Base-by-base conservation (phyloP, 2,888 invertebrate species). In the Drosophila kanekoi region DNA sequence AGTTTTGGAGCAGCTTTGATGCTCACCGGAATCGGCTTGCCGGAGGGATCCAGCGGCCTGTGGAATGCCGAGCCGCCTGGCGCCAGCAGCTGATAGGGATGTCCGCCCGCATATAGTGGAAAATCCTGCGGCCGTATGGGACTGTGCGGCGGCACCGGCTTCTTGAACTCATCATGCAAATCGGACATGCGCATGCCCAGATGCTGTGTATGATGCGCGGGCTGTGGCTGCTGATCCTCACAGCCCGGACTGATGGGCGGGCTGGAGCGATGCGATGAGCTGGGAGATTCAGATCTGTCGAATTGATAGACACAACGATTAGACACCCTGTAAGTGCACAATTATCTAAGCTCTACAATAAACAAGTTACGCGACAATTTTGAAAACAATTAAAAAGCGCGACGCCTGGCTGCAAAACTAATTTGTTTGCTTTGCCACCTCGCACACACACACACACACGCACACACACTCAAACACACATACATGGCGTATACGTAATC, bases 231-330 rank as follows among this genome's bases (percentile, higher is more conserved):
- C 72, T 94, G 95, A 53, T 96, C 96, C 89, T 97, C 97, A 35
- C 96, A 96, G 2, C 97, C 97, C 0, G 97, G 97, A 10, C 97
- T 97, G 47, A 97, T 97, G 0, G 97, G 96, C 0, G 97, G 97
- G 91, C 96, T 96, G 62, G 95, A 95, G 85, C 95, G 95, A 72
- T 94, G 94, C 35, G 95, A 94, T 8, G 93, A 95, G 61, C 90
- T 89, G 52, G 93, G 93, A 80, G 93, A 93, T 85, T 92, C 93
- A 8, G 93, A 93, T 89, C 93, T 92, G 70, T 2, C 65, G 58
- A 6, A 13, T 5, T 14, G 11, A 28, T 2, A 20, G 0, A 9
- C 1, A 23, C 1, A 28, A 35, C 0, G 43, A 11, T 48, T n/a
- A 66, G 48, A 48, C 82, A 85, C 81, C 72, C 85, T 70, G 45